A percentile compares a stretch with the other conserved stretches of the same genome.
These are phyloP conservation scores for Palaemon carinicauda DNA, from an alignment of 1,140 invertebrate species.

Conservation along the genomic window DNA sequence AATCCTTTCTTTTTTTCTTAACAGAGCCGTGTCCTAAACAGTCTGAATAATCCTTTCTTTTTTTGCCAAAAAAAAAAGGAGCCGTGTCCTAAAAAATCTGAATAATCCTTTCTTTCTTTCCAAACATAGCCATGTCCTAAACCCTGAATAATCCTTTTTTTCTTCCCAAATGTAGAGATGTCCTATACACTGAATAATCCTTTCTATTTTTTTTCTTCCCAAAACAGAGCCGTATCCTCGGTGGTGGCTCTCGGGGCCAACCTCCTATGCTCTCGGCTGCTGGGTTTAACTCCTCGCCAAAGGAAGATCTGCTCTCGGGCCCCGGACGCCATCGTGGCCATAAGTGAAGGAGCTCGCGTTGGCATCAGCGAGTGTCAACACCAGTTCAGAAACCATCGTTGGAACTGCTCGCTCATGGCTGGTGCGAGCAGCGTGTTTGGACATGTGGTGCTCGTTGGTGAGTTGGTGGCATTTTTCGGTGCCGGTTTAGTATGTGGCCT, in stretches of 20 bases:
- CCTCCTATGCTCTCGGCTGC: constrained; percentile 28
- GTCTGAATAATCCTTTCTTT: too few relatives aligned
- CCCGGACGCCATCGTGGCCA: constrained; percentile 66
- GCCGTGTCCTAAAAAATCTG: too few relatives aligned
- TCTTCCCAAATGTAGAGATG: too few relatives aligned
- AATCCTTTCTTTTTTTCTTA: too few relatives aligned
- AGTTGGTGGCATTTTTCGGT: too few relatives aligned
- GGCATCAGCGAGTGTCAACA: constrained; percentile 81
- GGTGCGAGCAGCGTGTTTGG: constrained; percentile 82
- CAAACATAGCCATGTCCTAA: too few relatives aligned
- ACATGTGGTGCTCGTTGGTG: constrained; percentile 83
- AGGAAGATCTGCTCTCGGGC: constrained; percentile 30
- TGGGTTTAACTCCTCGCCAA: constrained; percentile 19
- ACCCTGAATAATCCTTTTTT: too few relatives aligned
- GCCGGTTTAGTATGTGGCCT: too few relatives aligned
- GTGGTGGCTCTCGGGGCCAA: constrained; percentile 29
- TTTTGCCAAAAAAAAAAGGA: too few relatives aligned
- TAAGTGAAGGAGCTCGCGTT: constrained; percentile 63
- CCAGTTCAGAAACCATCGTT: constrained; percentile 85
- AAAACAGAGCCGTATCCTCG: constrained; percentile 11
- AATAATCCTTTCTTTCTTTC: too few relatives aligned
- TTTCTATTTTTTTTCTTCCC: background rate
- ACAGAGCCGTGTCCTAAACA: too few relatives aligned
- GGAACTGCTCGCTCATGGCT: constrained; percentile 80
- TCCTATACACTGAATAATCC: too few relatives aligned